These are phyloP conservation scores for Thamnaconus septentrionalis DNA, from an alignment of 2,113 vertebrate genomes.

Conservation along the genomic window DNA sequence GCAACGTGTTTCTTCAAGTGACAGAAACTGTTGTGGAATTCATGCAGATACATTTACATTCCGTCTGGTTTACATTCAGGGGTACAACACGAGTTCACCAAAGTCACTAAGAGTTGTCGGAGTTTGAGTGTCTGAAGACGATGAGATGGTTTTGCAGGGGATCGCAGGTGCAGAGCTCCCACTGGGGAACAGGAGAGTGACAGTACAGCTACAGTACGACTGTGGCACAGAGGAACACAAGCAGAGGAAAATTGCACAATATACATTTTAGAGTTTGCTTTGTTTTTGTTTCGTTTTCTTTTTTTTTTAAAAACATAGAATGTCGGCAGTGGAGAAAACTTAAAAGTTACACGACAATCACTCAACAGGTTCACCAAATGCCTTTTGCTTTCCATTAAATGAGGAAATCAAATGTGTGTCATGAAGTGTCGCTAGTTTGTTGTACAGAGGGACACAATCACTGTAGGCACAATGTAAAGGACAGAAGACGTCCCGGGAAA, in stretches of 20 bases:
- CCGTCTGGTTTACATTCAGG: constrained; percentile 42
- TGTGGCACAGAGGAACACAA: constrained; percentile 47
- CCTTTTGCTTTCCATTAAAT: constrained; percentile 13
- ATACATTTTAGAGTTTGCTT: constrained; percentile 39
- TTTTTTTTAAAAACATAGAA: no score
- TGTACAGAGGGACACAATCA: no score
- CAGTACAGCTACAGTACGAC: constrained; percentile 26
- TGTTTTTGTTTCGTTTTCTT: no score
- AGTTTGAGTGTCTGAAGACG: constrained; percentile 10
- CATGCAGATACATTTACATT: constrained; percentile 49
- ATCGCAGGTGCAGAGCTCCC: constrained; percentile 13
- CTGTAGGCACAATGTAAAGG: no score
- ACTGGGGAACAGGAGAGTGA: constrained; percentile 14
- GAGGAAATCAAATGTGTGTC: constrained; percentile 9
- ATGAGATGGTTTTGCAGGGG: constrained; percentile 11
- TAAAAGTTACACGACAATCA: constrained; percentile 38
- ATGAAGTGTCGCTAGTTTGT: no score
- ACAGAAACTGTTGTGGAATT: constrained; percentile 24
- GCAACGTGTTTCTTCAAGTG: constrained; percentile 6
- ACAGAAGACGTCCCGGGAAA: no score
- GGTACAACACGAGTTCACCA: constrained; percentile 13
- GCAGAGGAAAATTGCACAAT: constrained; percentile 48
- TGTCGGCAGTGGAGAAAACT: constrained; percentile 30
- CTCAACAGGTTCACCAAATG: constrained; percentile 33
- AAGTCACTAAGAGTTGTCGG: constrained; percentile 11